Evolutionary conservation across 2,113 vertebrate species (phyloP).

Genomic region (Corapipo altera): DNA sequence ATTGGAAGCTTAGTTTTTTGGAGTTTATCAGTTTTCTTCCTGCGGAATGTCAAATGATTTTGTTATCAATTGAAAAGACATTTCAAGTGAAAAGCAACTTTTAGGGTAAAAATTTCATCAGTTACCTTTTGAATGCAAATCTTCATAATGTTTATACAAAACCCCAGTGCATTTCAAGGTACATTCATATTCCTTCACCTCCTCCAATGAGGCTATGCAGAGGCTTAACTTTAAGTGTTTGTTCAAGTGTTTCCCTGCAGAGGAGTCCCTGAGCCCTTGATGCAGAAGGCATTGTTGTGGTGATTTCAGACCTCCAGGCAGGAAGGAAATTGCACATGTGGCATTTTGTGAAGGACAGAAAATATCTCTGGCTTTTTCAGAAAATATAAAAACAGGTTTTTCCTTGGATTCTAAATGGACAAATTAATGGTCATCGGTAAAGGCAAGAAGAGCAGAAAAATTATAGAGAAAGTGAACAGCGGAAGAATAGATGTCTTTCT

Average conservation of each 20-base stretch:
- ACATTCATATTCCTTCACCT: not conserved
- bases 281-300: constrained; percentile 15
- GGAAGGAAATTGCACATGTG: not conserved
- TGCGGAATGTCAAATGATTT: not conserved
- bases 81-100: not conserved
- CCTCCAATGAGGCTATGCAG: not conserved
- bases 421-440: not conserved
- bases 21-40: not conserved
- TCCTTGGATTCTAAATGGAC: not conserved
- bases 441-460: constrained; percentile 1
- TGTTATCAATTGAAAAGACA: not conserved
- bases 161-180: not conserved
- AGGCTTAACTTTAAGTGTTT: not conserved
- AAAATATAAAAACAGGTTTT: not conserved
- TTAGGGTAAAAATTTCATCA: not conserved
- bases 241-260: constrained; percentile 17
- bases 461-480: not conserved
- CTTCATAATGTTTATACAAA: not conserved
- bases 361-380: not conserved
- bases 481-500: not conserved
- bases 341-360: not conserved
- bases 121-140: not conserved
- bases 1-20: not conserved
- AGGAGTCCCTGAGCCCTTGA: not conserved
- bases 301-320: not conserved